A percentile compares a stretch with the other conserved stretches of the same genome.
Conservation (phyloP, 2,113 vertebrate genomes). For the Alexandromys fortis region DNA sequence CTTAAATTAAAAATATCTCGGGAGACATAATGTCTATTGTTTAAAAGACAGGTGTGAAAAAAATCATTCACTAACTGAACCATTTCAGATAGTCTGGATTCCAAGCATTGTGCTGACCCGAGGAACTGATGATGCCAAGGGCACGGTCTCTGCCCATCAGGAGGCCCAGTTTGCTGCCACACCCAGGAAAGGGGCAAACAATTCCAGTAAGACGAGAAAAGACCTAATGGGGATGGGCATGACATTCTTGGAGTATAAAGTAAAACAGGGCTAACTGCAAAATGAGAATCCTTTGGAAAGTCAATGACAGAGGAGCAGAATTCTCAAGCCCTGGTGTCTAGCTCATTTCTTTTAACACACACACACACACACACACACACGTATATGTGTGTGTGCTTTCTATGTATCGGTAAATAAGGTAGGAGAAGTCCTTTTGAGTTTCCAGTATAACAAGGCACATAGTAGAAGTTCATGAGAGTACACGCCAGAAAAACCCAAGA, state of each 20-base stretch:
- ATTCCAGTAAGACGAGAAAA: conserved; percentile 5
- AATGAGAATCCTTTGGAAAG: conserved; percentile 1
- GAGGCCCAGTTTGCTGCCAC: not conserved
- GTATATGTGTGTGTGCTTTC: not conserved
- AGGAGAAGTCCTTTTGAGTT: not conserved
- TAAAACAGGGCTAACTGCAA: not conserved
- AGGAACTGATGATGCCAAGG: not conserved
- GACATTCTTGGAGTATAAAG: not conserved
- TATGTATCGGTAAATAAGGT: not conserved
- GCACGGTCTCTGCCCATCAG: not conserved
- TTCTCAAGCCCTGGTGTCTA: not conserved
- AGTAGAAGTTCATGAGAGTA: not conserved
- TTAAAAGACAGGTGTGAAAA: conserved; percentile 54
- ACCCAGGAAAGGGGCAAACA: conserved; percentile 1
- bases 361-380: conserved; percentile 16
- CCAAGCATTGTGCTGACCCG: not conserved
- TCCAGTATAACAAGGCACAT: not conserved
- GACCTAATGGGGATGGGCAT: not conserved
- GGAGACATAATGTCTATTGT: conserved; percentile 23
- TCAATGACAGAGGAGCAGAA: not conserved
- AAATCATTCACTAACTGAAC: conserved; percentile 42
- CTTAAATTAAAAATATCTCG: conserved; percentile 55
- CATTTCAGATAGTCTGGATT: conserved; percentile 41
- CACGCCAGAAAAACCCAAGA: not conserved
- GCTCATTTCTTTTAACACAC: conserved; percentile 27